Conservation (phyloP, 2,113 vertebrate genomes). For the Dipodomys ordii region DNA sequence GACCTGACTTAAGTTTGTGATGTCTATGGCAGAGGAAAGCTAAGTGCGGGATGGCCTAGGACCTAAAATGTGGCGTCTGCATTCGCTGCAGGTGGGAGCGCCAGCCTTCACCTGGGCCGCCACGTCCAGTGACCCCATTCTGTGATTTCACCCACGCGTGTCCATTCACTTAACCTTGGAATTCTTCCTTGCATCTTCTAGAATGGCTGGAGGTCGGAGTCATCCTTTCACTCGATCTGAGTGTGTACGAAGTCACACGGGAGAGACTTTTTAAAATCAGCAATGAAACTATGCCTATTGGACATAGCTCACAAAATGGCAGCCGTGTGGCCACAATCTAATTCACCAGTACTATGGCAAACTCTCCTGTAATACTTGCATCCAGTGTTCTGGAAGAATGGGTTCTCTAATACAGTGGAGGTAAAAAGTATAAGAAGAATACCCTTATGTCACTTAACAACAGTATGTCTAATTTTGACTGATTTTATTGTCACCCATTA, state of each 20-base stretch:
- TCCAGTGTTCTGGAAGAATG: not conserved
- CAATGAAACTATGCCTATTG: not conserved
- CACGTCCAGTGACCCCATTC: not conserved
- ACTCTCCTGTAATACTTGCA: not conserved
- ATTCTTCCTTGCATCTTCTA: not conserved
- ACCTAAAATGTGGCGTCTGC: not conserved
- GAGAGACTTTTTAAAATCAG: not conserved
- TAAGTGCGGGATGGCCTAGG: not conserved
- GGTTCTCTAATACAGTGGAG: not conserved
- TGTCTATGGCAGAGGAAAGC: not conserved
- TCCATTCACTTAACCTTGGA: not conserved
- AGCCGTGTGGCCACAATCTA: not conserved
- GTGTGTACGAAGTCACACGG: not conserved
- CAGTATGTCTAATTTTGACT: not conserved
- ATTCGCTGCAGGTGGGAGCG: not conserved
- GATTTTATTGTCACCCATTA: not conserved
- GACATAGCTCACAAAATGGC: not conserved
- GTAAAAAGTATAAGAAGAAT: not conserved
- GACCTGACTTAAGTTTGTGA: not conserved
- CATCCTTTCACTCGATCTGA: not conserved
- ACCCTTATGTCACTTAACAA: not conserved
- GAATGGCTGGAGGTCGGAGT: not conserved
- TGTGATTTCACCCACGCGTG: not conserved
- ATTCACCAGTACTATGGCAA: not conserved
- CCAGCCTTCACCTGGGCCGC: not conserved